These are phyloP conservation scores for Eira barbara DNA, from an alignment of 2,113 vertebrate genomes.

Conservation along the genomic window DNA sequence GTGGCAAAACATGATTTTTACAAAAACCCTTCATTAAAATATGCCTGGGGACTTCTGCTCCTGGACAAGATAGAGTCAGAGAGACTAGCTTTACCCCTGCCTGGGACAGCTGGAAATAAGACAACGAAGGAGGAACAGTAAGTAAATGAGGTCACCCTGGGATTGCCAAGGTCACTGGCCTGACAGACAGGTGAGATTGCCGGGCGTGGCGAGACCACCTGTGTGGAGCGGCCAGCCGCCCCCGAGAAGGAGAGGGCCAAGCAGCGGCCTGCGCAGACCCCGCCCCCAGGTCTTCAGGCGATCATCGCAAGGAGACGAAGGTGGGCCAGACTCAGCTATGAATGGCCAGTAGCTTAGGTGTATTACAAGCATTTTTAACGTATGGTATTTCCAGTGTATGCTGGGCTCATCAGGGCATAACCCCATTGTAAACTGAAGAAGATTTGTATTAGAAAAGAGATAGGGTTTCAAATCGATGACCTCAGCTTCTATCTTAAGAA, in stretches of 20 bases:
- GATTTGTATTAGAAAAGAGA: neutral
- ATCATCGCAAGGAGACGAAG: neutral
- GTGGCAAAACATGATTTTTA: neutral
- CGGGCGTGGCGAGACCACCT: accelerated
- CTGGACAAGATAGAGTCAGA: neutral
- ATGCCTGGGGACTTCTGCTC: neutral
- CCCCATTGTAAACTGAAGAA: neutral
- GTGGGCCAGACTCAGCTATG: neutral
- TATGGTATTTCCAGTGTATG: neutral
- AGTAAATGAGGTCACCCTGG: neutral
- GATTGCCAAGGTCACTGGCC: neutral
- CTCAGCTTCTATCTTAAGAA: neutral
- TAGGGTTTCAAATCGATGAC: neutral
- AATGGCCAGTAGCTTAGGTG: neutral
- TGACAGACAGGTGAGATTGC: neutral
- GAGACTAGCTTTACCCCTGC: neutral
- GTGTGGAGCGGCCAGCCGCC: too few species aligned
- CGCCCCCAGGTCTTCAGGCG: neutral
- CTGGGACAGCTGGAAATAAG: neutral
- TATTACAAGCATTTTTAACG: neutral
- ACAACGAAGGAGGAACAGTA: neutral
- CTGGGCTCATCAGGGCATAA: too few species aligned
- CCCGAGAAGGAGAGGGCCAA: accelerated
- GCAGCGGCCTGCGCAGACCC: neutral
- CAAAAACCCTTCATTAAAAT: neutral